Conservation (phyloP, 23 tunicate species). For the Diplosoma virens region DNA sequence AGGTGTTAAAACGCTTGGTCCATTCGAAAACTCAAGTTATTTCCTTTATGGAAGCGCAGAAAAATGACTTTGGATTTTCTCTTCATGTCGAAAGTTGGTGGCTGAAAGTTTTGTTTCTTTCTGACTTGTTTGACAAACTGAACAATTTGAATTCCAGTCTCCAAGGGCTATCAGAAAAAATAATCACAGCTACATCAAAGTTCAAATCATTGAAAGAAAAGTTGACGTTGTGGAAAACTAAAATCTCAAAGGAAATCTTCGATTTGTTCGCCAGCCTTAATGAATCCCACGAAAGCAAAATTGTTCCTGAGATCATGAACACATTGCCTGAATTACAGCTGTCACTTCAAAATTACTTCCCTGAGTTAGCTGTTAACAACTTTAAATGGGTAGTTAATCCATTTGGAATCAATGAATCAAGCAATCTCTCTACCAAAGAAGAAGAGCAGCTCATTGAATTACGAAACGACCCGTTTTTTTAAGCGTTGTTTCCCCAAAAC, state of each 20-base stretch:
- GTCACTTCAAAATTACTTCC: conserved; percentile 36
- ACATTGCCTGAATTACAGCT: conserved; percentile 24
- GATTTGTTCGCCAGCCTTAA: conserved; percentile 12
- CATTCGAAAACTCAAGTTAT: conserved; percentile 44
- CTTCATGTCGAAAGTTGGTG: conserved; percentile 28
- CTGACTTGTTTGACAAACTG: conserved; percentile 38
- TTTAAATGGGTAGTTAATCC: too few species aligned
- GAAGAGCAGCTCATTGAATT: too few species aligned
- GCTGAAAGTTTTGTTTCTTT: conserved; percentile 39
- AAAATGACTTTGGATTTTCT: too few species aligned
- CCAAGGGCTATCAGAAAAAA: conserved; percentile 42
- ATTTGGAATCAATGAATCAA: too few species aligned
- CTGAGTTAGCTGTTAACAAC: conserved; percentile 46
- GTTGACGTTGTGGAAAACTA: conserved; percentile 34
- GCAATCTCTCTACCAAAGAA: too few species aligned
- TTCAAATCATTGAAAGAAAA: too few species aligned
- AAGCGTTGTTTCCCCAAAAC: too few species aligned
- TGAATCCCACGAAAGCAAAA: conserved; percentile 11
- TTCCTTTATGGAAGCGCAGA: conserved; percentile 25
- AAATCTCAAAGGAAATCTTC: conserved; percentile 16
- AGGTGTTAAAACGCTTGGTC: conserved; percentile 55
- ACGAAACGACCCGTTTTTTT: too few species aligned
- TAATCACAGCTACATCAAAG: conserved; percentile 35
- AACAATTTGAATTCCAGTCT: conserved; percentile 38
- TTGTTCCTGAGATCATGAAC: conserved; percentile 32